Percentiles rank a stretch among this genome's conserved stretches.
phyloP scores from a whole-genome alignment of 2,113 vertebrate genomes.

The Mormyrus iriodes region DNA sequence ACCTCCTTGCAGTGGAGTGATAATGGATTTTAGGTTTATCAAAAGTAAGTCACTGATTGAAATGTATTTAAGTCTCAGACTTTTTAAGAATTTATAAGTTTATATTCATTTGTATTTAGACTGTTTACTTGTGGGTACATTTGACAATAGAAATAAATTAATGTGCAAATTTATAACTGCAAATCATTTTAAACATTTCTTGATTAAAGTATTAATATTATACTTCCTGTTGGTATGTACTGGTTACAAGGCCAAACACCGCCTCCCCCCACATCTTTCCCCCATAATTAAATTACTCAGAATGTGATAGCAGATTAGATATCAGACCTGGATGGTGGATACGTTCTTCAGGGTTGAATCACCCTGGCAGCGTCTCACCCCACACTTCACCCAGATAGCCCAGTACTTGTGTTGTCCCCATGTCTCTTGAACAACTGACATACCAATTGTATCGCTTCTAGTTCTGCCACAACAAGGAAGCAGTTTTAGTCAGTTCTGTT shows the following conservation, averaged over 20 bases:
- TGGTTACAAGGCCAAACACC: not conserved
- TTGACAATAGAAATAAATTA: not conserved
- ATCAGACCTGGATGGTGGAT: not conserved
- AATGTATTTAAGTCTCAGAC: not conserved
- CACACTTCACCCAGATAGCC: not conserved
- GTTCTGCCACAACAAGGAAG: not conserved
- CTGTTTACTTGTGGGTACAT: not conserved
- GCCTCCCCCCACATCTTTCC: not conserved
- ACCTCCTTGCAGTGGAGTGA: too few relatives aligned
- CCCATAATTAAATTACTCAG: not conserved
- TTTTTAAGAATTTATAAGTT: not conserved
- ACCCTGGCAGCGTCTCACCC: not conserved
- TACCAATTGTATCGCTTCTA: not conserved
- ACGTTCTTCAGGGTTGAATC: not conserved
- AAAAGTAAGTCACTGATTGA: not conserved
- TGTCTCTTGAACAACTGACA: not conserved
- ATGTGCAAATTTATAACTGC: not conserved
- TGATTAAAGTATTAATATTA: not conserved
- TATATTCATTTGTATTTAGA: not conserved
- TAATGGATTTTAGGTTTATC: not conserved
- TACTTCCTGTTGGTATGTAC: not conserved
- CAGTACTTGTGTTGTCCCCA: not conserved
- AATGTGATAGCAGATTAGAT: not conserved
- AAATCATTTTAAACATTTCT: not conserved
- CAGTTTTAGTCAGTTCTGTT: not conserved